These are phyloP conservation scores for Sipha flava DNA, from an alignment of 1,140 invertebrate genomes.

Conservation along the genomic window DNA sequence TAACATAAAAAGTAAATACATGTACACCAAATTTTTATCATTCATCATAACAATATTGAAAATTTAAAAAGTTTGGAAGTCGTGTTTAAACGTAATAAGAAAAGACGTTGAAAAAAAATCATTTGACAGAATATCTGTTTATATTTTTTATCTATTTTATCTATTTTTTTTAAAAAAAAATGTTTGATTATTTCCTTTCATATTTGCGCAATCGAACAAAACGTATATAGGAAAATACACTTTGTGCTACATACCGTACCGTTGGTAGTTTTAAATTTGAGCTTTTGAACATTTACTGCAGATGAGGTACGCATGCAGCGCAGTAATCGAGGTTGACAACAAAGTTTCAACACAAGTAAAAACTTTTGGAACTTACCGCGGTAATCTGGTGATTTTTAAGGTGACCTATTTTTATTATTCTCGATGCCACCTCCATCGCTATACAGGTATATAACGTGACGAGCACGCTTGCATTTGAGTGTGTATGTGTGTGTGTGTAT, in stretches of 20 bases:
- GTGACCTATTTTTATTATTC: constrained; percentile 13
- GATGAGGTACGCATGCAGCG: neutral
- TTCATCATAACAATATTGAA: no score
- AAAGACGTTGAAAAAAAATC: no score
- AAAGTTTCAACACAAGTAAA: constrained; percentile 5
- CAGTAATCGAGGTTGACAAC: neutral
- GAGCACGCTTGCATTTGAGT: neutral
- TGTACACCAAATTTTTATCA: no score
- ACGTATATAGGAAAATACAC: no score
- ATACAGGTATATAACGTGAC: neutral
- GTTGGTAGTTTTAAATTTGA: neutral
- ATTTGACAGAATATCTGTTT: no score
- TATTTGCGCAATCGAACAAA: neutral
- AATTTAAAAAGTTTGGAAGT: no score
- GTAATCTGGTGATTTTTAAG: neutral
- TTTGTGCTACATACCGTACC: neutral
- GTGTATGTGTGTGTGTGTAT: neutral
- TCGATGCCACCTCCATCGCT: neutral
- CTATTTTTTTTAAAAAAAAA: no score
- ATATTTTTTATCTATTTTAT: no score
- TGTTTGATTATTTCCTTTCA: no score
- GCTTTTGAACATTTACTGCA: neutral
- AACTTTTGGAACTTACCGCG: neutral
- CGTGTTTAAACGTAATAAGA: no score
- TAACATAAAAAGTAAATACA: no score